Conservation (phyloP, 2,797 vertebrate genomes). For the Malacoraja senta region DNA sequence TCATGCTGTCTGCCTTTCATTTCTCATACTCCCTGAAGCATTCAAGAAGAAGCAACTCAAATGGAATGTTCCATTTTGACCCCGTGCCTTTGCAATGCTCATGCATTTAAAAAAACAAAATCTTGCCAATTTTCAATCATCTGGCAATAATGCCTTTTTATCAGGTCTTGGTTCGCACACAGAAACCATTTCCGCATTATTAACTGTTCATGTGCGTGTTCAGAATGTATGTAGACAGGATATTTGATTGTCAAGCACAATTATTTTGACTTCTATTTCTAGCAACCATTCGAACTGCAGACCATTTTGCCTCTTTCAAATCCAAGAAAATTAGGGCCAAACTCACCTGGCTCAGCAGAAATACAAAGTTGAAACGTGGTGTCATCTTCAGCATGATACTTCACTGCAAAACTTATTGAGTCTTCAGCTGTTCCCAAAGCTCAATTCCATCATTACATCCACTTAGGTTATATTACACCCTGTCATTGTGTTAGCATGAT, state of each 20-base stretch:
- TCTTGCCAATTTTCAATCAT: not conserved
- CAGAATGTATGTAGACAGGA: not conserved
- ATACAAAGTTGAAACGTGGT: not conserved
- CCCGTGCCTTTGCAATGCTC: not conserved
- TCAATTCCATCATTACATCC: not conserved
- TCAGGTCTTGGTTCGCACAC: not conserved
- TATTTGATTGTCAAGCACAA: not conserved
- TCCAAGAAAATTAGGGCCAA: not conserved
- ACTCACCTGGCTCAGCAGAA: not conserved
- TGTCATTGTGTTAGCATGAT: not conserved
- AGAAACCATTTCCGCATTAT: not conserved
- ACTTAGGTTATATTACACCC: not conserved
- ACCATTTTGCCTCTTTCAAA: not conserved
- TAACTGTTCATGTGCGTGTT: slow-evolving; percentile 6
- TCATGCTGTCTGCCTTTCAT: not conserved
- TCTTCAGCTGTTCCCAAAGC: not conserved
- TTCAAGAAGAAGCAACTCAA: not conserved
- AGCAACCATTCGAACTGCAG: not conserved
- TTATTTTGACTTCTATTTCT: not conserved
- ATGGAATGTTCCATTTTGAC: not conserved
- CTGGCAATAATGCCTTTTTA: not conserved
- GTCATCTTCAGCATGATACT: too few relatives aligned
- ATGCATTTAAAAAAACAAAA: not conserved
- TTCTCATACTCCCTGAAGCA: not conserved
- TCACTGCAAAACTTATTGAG: not conserved